Conservation (phyloP, 1,140 invertebrate genomes). For the Phenacoccus solenopsis region DNA sequence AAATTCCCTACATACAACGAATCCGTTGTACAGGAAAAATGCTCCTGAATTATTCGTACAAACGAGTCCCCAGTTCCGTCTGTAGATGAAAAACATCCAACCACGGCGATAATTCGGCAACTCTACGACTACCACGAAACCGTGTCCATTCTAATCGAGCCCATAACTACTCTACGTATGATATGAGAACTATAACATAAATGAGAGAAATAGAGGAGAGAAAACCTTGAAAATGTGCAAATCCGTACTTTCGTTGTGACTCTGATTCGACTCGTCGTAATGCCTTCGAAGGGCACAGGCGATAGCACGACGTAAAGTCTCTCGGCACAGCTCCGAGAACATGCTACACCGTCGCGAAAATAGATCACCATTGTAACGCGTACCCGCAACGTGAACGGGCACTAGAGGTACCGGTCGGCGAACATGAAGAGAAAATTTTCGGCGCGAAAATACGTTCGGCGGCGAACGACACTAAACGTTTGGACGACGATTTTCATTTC, state of each 20-base stretch:
- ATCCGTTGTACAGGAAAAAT: no score
- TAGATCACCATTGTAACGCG: slow-evolving; percentile 18
- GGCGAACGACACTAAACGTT: background rate
- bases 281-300: slow-evolving; percentile 29
- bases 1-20: no score
- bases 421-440: no score
- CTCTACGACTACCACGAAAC: no score
- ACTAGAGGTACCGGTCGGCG: background rate
- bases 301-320: slow-evolving; percentile 43
- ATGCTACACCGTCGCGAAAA: slow-evolving; percentile 41
- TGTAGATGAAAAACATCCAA: no score
- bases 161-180: no score
- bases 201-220: no score
- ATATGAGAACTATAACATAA: background rate
- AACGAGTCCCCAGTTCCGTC: no score
- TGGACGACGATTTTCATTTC: no score
- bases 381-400: slow-evolving; percentile 31
- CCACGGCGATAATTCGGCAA: no score
- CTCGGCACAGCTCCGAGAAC: slow-evolving; percentile 48
- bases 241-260: slow-evolving; percentile 21
- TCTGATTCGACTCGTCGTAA: slow-evolving; percentile 24
- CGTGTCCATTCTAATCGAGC: no score
- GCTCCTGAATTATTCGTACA: no score
- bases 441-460: background rate
- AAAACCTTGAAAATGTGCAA: background rate